Base-by-base conservation (phyloP, 1,140 invertebrate species). In the Lordiphosa mommai region DNA sequence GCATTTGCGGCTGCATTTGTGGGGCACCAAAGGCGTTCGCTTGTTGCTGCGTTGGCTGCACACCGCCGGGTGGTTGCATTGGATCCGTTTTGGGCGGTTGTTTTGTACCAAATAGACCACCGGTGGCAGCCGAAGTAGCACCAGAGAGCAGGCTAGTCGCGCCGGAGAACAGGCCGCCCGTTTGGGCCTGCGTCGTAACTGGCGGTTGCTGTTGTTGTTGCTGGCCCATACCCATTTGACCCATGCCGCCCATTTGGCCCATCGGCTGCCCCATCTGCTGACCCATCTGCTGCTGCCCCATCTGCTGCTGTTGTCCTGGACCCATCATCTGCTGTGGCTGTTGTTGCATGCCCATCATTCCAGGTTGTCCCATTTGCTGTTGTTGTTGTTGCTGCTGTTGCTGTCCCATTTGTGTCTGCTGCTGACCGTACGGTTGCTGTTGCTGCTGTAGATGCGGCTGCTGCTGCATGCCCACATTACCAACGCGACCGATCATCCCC, bases 401-500 rank as follows among this genome's bases (percentile, higher is more conserved):
- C 20, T 63, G 61, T 56, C 55, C 57, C 58, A 65, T 88, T 58
- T 89, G 80, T 52, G 88, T 87, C 57, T 89, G 88, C 46, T 85
- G 79, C 55, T 89, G 89, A 50, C 88, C 86, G 59, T 89, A 86
- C 49, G 73, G 74, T 58, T 87, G 73, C 27, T 70, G 67, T 52
- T 88, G 88, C 60, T 87, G 72, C 57, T 80, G 80, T 51, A 84
- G 86, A 44, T 86, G 88, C 40, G 84, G 80, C 46, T 89, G 88
- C 51, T 89, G 88, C 41, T 90, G 88, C 80, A 88, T 87, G 52
- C 89, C 89, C 88, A 91, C 91, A 92, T 91, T 92, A 92, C 91
- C 92, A 92, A 88, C 91, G 91, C 79, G 91, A 90, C 90, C 91
- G 91, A 90, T 87, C 86, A 89, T 92, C 91, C 90, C 90, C 91